Percentiles rank a stretch among this genome's conserved stretches.
These are phyloP conservation scores for Anguilla anguilla DNA, from an alignment of 2,797 vertebrate species.

Conservation along the genomic window DNA sequence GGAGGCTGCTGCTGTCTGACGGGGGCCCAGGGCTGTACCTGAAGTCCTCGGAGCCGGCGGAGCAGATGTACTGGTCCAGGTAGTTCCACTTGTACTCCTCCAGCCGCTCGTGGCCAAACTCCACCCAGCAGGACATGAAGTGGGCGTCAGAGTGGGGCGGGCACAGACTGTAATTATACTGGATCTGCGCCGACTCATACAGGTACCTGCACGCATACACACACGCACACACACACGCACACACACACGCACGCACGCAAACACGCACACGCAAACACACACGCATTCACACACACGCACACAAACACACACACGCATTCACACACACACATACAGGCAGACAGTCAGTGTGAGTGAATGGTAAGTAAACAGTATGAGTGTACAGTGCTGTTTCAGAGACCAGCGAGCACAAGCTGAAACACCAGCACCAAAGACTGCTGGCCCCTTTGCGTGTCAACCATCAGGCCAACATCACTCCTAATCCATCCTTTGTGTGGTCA, in stretches of 20 bases:
- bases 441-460: no score
- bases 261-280: conserved; percentile 16
- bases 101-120: conserved; percentile 92
- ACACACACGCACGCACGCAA: conserved; percentile 14
- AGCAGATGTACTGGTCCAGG: conserved; percentile 98
- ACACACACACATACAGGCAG: not conserved
- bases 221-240: conserved; percentile 24
- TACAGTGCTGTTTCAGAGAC: no score
- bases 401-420: not conserved
- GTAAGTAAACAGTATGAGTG: not conserved
- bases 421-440: no score
- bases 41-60: conserved; percentile 95
- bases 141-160: conserved; percentile 88
- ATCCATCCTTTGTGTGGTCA: not conserved
- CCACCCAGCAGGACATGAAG: conserved; percentile 96
- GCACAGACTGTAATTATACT: conserved; percentile 95
- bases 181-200: conserved; percentile 91
- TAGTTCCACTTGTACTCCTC: conserved; percentile 99
- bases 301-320: not conserved
- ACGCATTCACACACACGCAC: conserved; percentile 16
- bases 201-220: conserved; percentile 78
- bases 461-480: no score
- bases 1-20: not conserved
- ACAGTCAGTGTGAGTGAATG: not conserved
- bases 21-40: conserved; percentile 69